These are phyloP conservation scores for Pseudeuparius sepicola DNA, from an alignment of 2,888 invertebrate genomes.

Conservation along the genomic window DNA sequence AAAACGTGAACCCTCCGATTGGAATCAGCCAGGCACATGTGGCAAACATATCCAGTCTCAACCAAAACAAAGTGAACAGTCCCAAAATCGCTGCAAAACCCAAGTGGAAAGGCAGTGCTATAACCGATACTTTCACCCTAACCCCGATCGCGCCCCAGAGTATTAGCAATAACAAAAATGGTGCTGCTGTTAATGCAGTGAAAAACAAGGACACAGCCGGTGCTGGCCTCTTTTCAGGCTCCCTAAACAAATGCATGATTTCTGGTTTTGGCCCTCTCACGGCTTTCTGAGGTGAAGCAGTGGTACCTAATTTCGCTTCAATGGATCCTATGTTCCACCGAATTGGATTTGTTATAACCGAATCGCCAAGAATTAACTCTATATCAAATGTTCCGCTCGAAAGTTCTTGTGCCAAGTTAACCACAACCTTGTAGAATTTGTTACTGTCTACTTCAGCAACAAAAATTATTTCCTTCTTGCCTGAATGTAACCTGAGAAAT, in stretches of 20 bases:
- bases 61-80: slow-evolving; percentile 87
- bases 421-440: slow-evolving; percentile 79
- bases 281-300: slow-evolving; percentile 26
- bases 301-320: slow-evolving; percentile 29
- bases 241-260: slow-evolving; percentile 77
- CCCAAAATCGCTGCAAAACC: slow-evolving; percentile 81
- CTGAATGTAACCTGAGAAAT: slow-evolving; percentile 68
- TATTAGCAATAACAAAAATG: slow-evolving; percentile 69
- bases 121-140: slow-evolving; percentile 73
- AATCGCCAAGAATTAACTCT: slow-evolving; percentile 83
- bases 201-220: slow-evolving; percentile 82
- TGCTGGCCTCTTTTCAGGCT: slow-evolving; percentile 85
- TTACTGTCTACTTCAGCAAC: slow-evolving; percentile 80
- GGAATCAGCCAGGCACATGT: slow-evolving; percentile 83
- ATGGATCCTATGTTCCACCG: slow-evolving; percentile 78
- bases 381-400: slow-evolving; percentile 73
- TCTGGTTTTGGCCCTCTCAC: slow-evolving; percentile 46
- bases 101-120: slow-evolving; percentile 82
- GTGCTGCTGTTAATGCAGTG: slow-evolving; percentile 71
- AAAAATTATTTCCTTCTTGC: slow-evolving; percentile 76
- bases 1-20: slow-evolving; percentile 80
- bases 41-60: slow-evolving; percentile 90
- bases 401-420: slow-evolving; percentile 72
- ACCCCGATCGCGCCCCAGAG: slow-evolving; percentile 83
- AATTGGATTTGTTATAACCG: slow-evolving; percentile 79